A percentile compares a stretch with the other conserved stretches of the same genome.
Evolutionary conservation across 2,888 invertebrate species (phyloP).

Genomic region (Nomada goodeniana): DNA sequence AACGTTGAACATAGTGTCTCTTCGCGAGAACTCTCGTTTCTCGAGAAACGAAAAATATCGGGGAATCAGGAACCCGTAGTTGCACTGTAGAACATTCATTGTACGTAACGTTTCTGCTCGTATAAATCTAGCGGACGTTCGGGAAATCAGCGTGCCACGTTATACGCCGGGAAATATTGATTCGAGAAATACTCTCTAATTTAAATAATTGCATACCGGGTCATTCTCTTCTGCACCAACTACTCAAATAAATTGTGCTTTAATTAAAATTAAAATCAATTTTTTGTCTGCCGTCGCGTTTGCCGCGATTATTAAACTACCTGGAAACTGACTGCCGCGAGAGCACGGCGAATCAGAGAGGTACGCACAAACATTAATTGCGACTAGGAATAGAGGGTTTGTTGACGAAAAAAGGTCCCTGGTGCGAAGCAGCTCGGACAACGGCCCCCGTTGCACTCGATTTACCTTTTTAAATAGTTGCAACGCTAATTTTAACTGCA

Average conservation of each 20-base stretch:
- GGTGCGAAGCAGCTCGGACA: slow-evolving; percentile 27
- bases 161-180: slow-evolving; percentile 6
- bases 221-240: not conserved
- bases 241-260: slow-evolving; percentile 43
- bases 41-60: too few relatives aligned
- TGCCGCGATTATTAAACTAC: slow-evolving; percentile 20
- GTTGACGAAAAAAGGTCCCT: slow-evolving; percentile 7
- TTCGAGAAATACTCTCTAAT: slow-evolving; percentile 44
- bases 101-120: not conserved
- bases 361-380: not conserved
- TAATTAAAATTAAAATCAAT: slow-evolving; percentile 40
- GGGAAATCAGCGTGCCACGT: slow-evolving; percentile 8
- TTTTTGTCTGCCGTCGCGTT: not conserved
- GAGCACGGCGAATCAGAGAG: not conserved
- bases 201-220: slow-evolving; percentile 42
- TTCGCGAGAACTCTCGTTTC: too few relatives aligned
- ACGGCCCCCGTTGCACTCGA: slow-evolving; percentile 38
- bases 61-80: not conserved
- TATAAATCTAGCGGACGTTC: not conserved
- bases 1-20: not conserved
- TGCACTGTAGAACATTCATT: not conserved
- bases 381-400: slow-evolving; percentile 9
- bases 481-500: slow-evolving; percentile 59
- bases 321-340: slow-evolving; percentile 1
- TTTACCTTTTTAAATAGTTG: slow-evolving; percentile 52